Base-by-base conservation (phyloP, 2,113 vertebrate species). In the Arothron firmamentum region DNA sequence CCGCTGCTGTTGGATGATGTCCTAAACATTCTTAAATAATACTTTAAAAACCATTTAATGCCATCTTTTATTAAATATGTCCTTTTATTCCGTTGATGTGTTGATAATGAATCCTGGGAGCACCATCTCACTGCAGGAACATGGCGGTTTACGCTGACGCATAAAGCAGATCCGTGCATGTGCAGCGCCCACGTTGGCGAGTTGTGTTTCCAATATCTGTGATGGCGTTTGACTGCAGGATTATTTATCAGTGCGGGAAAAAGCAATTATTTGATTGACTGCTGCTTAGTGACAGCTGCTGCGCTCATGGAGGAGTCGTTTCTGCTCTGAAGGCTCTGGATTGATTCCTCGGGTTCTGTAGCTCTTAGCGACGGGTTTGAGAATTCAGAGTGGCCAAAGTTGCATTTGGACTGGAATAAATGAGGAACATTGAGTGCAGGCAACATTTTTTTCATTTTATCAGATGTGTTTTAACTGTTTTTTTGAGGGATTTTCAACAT, bases 201-300 rank as follows among this genome's bases (percentile, higher is more conserved):
- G 58, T n/a, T 72, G 48, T 54, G 62, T 60, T 78, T 76, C 72
- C 52, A 69, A 42, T 63, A 56, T 67, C 42, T 78, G 41, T 59
- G 68, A 60, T 31, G 51, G 50, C 57, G 21, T 42, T 16, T 53
- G 74, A 70, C 25, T 7, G 34, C 62, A 45, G 61, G 45, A 71
- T 65, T 80, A 80, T 82, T 80, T 78, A 69, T 52, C 56, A 67
- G 46, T 52, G 58, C 75, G 46, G 66, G 58, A 67, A 76, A 80
- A 74, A 76, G 67, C 64, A 74, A 80, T 75, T 65, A 78, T 72
- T 67, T 80, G 72, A 82, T 71, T 67, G 75, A 74, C 75, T 15
- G 16, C 72, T 69, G 69, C 63, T 74, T 71, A 69, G 71, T 15
- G 18, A 69, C 56, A 75, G 58, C 62, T 54, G 67, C 70, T 67